Percentiles rank a stretch among this genome's conserved stretches.
phyloP scores from a whole-genome alignment of 1,140 invertebrate species.

The Phthorimaea operculella region DNA sequence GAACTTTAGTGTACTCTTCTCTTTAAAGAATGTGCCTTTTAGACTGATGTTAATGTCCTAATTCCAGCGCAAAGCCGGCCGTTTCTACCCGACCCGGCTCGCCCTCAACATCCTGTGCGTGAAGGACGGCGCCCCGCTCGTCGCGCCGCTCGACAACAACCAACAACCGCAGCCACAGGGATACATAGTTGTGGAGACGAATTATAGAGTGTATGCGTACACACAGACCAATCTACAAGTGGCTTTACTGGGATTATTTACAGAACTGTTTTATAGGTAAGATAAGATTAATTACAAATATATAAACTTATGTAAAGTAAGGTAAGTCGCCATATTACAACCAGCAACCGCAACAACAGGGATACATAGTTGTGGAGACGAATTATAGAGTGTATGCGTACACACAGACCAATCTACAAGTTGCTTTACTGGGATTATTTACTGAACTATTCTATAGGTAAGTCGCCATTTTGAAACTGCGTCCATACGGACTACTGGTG shows the following conservation, averaged over 20 bases:
- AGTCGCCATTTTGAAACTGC: too few species aligned
- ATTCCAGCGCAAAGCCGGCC: conserved; percentile 81
- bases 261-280: conserved; percentile 88
- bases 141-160: conserved; percentile 14
- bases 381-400: too few species aligned
- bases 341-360: too few species aligned
- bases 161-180: conserved; percentile 70
- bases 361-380: too few species aligned
- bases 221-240: conserved; percentile 94
- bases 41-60: too few species aligned
- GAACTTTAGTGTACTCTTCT: too few species aligned
- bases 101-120: conserved; percentile 88
- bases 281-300: not conserved
- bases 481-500: not conserved
- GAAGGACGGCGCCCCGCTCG: conserved; percentile 32
- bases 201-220: conserved; percentile 97
- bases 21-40: too few species aligned
- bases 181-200: conserved; percentile 96
- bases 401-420: too few species aligned
- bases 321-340: too few species aligned
- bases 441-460: too few species aligned
- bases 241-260: conserved; percentile 91
- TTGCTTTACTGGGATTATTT: too few species aligned
- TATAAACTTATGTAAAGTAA: not conserved
- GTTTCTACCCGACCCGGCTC: conserved; percentile 95